Evolutionary conservation across 2,797 vertebrate species (phyloP), one percentile per base, ranked within the genome.

Genomic region (Champsocephalus esox): DNA sequence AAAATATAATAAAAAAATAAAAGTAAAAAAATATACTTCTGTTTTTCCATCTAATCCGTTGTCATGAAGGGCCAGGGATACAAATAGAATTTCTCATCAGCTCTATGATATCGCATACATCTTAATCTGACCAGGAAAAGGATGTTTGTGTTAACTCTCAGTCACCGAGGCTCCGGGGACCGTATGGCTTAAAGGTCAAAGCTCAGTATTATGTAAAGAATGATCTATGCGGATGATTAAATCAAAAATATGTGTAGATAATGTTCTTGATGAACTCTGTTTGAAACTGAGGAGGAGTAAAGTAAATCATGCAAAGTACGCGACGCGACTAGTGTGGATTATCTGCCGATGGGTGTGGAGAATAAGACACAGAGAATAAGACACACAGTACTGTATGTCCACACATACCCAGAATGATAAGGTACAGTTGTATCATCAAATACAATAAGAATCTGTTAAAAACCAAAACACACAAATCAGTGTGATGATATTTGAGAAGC

Each of bases 41-140:
- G 56, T 83, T 60, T 68, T 60, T 58, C 63, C 7, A 8, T 84
- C 13, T 87, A 79, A 89, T 89, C 87, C 86, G 69, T 75, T 52
- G 44, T 81, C 64, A 73, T 70, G 34, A 69, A 14, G 14, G 66
- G 21, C 12, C 48, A 17, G 24, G 79, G 80, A 66, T 87, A 62
- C 87, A 73, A 68, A 12, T 50, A 48, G 57, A 70, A 13, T 81
- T 82, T 13, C 77, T 28, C 63, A 55, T 77, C 59, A 69, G 59
- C 70, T 63, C 49, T 52, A 58, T 71, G 68, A 77, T 71, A 70
- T 78, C 63, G 41, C 73, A 77, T 80, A 84, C 70, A 68, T 86
- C 69, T 69, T 75, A 81, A 71, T 89, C 77, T 75, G 68, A 77
- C 65, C 61, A 57, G 63, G 70, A 77, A 59, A 51, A 45, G 51